Percentiles rank a stretch among this genome's conserved stretches.
phyloP scores from a whole-genome alignment of 2,797 vertebrate species.

The Clarias laeviceps region DNA sequence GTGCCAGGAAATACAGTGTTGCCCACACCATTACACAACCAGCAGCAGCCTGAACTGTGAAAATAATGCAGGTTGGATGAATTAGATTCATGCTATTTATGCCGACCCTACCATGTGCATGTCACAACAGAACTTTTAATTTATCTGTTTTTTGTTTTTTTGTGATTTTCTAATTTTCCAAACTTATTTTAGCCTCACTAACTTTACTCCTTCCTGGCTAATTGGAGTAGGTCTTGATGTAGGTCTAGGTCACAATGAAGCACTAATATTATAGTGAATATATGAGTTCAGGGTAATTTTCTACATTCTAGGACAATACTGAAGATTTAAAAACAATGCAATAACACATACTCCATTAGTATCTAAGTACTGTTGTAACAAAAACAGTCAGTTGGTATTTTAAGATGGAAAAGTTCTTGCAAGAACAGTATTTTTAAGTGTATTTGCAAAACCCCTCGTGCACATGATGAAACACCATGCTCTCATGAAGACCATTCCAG shows the following conservation, averaged over 20 bases:
- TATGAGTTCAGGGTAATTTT: no score
- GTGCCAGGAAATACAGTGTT: neutral
- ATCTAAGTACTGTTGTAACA: no score
- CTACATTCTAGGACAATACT: no score
- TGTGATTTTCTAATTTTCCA: neutral
- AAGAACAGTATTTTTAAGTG: no score
- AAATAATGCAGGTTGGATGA: neutral
- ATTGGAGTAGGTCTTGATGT: neutral
- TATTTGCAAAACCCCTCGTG: no score
- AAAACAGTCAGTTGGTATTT: no score
- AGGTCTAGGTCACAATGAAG: neutral
- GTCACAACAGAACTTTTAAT: neutral
- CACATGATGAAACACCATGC: no score
- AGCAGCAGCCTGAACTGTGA: neutral
- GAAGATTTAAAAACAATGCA: no score
- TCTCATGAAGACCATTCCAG: no score
- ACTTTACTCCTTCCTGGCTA: no score
- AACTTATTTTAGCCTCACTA: neutral
- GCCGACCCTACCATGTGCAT: neutral
- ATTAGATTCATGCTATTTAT: neutral
- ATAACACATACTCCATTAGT: no score
- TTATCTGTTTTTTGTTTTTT: neutral
- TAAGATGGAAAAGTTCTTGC: no score
- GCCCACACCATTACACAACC: neutral
- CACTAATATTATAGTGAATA: neutral